Base-by-base conservation (phyloP, 2,113 vertebrate species). In the Cephalopterus ornatus region DNA sequence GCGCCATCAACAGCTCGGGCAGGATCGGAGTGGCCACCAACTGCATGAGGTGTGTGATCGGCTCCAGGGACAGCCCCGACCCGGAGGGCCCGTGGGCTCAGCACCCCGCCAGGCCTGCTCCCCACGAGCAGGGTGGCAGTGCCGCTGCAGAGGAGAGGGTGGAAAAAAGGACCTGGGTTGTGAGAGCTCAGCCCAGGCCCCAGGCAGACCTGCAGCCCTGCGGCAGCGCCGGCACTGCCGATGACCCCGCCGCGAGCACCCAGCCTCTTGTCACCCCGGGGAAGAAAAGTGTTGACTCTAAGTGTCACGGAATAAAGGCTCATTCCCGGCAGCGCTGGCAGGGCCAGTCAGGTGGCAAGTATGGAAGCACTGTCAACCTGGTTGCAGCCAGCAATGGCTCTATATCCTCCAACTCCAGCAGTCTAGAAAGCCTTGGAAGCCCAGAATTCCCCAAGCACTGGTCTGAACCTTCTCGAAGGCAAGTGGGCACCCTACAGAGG, bases 11-110 rank as follows among this genome's bases (percentile, higher is more conserved):
- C 85, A 98, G 98, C 95, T 98, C 98, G 5, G 99, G 99, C 89
- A 98, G 98, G 78, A 98, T 99, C 5, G 98, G 98, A 22, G 92
- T 99, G 98, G 98, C 99, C 4, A 99, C 99, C 96, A 98, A 99
- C 89, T 99, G 99, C 97, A 99, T 99, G 96, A 99, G 98, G 47
- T 99, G 99, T 58, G 98, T 99, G 96, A 97, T 99, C 61, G 99
- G 98, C 90, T 98, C 98, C 77, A 98, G 98, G n/a, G 97, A 99
- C 27, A 98, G 99, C 85, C 98, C 98, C 9, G 99, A 99, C 23
- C 33, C 97, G 4, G 98, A 99, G 73, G 97, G 98, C 93, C 98
- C 98, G 66, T 95, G 70, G 95, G 92, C 92, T 44, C 97, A 97
- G 42, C 93, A 32, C 56, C 87, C 97, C 15, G 89, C 92, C 93